phyloP scores from a whole-genome alignment of 2,797 vertebrate species.

The Sebastes nivosus region DNA sequence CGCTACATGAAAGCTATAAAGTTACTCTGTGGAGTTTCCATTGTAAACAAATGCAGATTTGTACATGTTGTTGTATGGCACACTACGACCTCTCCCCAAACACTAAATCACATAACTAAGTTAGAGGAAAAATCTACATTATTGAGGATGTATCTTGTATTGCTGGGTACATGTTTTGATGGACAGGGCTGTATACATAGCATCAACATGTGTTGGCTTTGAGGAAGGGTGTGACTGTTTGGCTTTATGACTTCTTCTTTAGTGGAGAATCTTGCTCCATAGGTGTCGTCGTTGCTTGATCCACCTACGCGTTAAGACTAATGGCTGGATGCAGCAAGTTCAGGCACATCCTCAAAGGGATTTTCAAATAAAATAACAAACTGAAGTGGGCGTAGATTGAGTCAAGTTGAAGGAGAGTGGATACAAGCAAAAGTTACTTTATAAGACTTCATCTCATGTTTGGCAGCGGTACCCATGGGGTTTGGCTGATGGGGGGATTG shows the following conservation, averaged over 20 bases:
- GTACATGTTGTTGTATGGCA: background rate
- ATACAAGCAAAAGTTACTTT: conserved; percentile 37
- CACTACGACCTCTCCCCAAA: background rate
- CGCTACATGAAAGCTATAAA: background rate
- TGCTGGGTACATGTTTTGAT: background rate
- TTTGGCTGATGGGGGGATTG: background rate
- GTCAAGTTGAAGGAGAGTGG: conserved; percentile 26
- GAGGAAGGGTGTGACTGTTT: conserved; percentile 32
- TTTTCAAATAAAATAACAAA: conserved; percentile 50
- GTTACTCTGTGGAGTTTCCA: background rate
- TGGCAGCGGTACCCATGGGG: background rate
- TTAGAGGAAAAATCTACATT: background rate
- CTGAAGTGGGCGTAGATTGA: conserved; percentile 39
- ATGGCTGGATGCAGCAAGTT: conserved; percentile 42
- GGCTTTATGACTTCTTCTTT: conserved; percentile 35
- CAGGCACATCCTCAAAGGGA: conserved; percentile 43
- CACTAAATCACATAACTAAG: background rate
- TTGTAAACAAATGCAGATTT: background rate
- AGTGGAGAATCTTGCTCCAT: conserved; percentile 34
- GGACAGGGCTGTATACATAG: background rate
- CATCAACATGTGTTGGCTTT: conserved; percentile 7
- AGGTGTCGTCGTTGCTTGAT: conserved; percentile 38
- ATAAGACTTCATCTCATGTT: conserved; percentile 29
- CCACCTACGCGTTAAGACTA: conserved; percentile 50
- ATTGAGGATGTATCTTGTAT: too few species aligned